Conservation (phyloP, 2,113 vertebrate species). For the Callipepla californica region DNA sequence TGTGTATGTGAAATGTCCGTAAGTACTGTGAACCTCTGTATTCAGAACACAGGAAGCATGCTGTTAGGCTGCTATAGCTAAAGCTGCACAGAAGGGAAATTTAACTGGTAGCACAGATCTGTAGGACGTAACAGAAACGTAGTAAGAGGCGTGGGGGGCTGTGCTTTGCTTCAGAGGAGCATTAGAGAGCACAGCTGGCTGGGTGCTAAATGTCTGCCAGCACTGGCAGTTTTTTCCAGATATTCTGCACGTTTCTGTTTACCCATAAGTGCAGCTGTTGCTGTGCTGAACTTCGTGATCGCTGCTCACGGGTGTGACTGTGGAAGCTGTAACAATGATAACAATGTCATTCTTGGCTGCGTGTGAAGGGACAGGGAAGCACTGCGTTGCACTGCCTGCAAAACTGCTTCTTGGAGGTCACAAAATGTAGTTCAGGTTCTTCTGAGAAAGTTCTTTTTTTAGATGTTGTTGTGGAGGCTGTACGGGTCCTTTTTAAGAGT, state of each 20-base stretch:
- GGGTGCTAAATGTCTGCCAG: not conserved
- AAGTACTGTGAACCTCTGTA: not conserved
- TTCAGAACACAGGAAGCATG: not conserved
- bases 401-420: not conserved
- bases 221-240: not conserved
- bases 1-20: not conserved
- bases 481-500: not conserved
- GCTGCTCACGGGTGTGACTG: not conserved
- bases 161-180: not conserved
- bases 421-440: not conserved
- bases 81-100: not conserved
- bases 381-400: not conserved
- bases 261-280: not conserved
- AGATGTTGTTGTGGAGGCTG: not conserved
- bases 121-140: not conserved
- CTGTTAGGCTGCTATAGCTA: not conserved
- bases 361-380: not conserved
- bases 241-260: not conserved
- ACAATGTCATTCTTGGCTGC: not conserved
- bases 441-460: not conserved
- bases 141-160: rapidly evolving
- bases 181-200: not conserved
- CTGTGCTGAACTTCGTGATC: not conserved
- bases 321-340: not conserved
- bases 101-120: not conserved